phyloP scores from a whole-genome alignment of 2,113 vertebrate species.

The Pleuronectes platessa region DNA sequence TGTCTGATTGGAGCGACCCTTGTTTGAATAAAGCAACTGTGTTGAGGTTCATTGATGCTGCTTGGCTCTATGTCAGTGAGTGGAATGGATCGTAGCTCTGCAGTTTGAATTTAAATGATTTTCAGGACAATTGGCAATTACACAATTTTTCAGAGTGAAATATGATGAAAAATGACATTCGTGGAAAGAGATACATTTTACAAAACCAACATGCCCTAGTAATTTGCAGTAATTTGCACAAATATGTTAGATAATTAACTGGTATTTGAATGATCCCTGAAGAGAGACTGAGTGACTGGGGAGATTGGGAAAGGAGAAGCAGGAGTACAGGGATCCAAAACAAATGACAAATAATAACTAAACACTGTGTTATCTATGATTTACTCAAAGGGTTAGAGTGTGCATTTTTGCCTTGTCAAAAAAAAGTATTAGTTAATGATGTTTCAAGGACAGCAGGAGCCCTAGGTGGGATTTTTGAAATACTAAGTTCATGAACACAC shows the following conservation, averaged over 20 bases:
- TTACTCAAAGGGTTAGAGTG: neutral
- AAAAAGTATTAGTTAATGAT: neutral
- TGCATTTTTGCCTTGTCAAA: too few species aligned
- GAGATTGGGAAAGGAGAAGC: neutral
- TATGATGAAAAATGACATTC: slow-evolving; percentile 3
- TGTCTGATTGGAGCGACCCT: slow-evolving; percentile 28
- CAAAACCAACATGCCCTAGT: neutral
- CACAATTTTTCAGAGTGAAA: neutral
- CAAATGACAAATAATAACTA: neutral
- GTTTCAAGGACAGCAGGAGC: neutral
- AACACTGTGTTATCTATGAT: neutral
- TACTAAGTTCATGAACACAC: neutral
- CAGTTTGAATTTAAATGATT: slow-evolving; percentile 38
- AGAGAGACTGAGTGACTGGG: neutral
- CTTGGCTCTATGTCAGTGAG: slow-evolving; percentile 11
- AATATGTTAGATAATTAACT: slow-evolving; percentile 16
- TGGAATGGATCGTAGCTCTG: neutral
- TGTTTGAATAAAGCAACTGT: slow-evolving; percentile 39
- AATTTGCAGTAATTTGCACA: slow-evolving; percentile 2
- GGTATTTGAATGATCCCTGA: slow-evolving; percentile 9
- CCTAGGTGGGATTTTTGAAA: neutral
- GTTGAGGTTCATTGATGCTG: slow-evolving; percentile 49
- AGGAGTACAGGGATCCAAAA: neutral
- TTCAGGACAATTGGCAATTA: slow-evolving; percentile 6
- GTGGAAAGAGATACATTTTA: neutral